Percentiles rank a stretch among this genome's conserved stretches.
These are phyloP conservation scores for Diplodus sargus DNA, from an alignment of 2,797 vertebrate genomes.

Conservation along the genomic window DNA sequence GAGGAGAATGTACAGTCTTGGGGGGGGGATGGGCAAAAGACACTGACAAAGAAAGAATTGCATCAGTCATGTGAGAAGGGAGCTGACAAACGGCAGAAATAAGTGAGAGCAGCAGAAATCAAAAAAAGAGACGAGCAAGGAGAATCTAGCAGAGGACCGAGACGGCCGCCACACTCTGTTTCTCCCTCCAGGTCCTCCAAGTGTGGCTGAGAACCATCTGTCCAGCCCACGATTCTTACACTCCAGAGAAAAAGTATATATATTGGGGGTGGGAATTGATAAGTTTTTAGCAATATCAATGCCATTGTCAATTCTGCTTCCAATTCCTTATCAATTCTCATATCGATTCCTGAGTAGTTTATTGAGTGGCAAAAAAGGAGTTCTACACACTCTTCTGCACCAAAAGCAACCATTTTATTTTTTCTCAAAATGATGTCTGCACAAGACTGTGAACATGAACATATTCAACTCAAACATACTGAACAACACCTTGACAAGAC, in stretches of 20 bases:
- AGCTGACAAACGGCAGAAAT: background rate
- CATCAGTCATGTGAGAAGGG: background rate
- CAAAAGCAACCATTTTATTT: no score
- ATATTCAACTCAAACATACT: no score
- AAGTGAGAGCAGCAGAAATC: constrained; percentile 9
- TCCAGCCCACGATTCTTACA: constrained; percentile 22
- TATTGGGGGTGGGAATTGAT: no score
- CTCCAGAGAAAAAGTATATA: constrained; percentile 20
- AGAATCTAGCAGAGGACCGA: constrained; percentile 5
- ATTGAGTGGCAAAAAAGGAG: no score
- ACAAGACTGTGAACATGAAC: no score
- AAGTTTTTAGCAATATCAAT: no score
- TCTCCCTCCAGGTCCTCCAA: constrained; percentile 55
- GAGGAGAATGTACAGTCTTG: background rate
- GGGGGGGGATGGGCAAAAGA: background rate
- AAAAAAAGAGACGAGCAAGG: background rate
- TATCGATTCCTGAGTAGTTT: no score
- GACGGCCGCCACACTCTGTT: constrained; percentile 28
- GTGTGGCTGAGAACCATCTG: constrained; percentile 63
- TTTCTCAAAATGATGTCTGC: no score
- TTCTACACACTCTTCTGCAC: no score
- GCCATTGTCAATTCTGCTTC: no score
- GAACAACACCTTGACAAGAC: no score
- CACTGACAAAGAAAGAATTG: background rate
- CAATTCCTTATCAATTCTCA: no score